A percentile compares a stretch with the other conserved stretches of the same genome.
Conservation (phyloP, 2,797 vertebrate species). For the Malacoraja senta region DNA sequence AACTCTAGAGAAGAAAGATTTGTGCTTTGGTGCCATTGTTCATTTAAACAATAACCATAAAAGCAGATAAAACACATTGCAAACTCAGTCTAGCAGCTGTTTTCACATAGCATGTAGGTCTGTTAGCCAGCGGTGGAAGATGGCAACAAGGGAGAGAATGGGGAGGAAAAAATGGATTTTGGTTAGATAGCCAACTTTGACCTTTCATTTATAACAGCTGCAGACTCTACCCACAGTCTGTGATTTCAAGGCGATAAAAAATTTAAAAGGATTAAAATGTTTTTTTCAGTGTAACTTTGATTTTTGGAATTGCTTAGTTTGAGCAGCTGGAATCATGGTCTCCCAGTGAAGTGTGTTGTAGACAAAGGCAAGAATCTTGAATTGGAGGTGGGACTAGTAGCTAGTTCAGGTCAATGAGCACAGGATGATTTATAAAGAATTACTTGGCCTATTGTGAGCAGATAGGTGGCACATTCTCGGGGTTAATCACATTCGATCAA, state of each 20-base stretch:
- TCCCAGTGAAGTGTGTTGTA: too few relatives aligned
- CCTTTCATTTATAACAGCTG: background rate
- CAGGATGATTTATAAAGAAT: too few relatives aligned
- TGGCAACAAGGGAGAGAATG: background rate
- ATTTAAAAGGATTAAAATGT: background rate
- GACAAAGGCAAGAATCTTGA: too few relatives aligned
- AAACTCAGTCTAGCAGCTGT: background rate
- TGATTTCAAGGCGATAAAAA: background rate
- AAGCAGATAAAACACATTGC: background rate
- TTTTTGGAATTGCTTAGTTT: too few relatives aligned
- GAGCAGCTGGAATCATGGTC: too few relatives aligned
- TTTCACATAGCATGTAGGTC: too few relatives aligned
- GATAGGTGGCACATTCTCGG: too few relatives aligned
- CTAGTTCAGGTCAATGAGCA: too few relatives aligned
- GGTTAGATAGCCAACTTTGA: background rate
- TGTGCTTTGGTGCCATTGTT: background rate
- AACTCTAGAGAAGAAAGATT: slow-evolving; percentile 3
- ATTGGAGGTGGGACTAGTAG: too few relatives aligned
- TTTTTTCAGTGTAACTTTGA: background rate
- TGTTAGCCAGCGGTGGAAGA: background rate
- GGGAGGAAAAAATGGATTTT: background rate
- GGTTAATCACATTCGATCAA: too few relatives aligned
- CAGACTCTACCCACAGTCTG: background rate
- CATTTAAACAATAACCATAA: slow-evolving; percentile 6
- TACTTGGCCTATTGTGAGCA: too few relatives aligned